Conservation (phyloP, 2,888 invertebrate genomes). For the Diarsia brunnea region DNA sequence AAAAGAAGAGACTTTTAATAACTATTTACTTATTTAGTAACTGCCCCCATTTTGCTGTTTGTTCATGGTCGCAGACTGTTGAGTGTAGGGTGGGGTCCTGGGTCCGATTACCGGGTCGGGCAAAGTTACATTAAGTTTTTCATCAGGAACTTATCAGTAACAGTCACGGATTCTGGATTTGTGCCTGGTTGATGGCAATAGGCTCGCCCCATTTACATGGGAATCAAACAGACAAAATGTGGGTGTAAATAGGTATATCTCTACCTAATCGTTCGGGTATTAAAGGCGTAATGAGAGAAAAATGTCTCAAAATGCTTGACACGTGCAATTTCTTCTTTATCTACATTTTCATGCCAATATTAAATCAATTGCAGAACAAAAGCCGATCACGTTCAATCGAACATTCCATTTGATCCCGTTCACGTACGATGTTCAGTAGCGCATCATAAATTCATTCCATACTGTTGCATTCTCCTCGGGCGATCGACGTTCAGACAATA, state of each 20-base stretch:
- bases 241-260: neutral
- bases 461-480: constrained; percentile 15
- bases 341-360: neutral
- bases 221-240: neutral
- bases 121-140: no score
- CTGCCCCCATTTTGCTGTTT: no score
- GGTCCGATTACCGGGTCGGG: no score
- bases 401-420: neutral
- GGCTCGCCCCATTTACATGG: neutral
- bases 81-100: no score
- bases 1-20: no score
- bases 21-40: no score
- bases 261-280: neutral
- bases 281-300: neutral
- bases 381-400: neutral
- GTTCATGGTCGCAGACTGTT: no score
- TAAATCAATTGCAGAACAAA: constrained; percentile 7
- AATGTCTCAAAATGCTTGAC: neutral
- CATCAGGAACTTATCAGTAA: neutral
- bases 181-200: neutral
- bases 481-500: neutral
- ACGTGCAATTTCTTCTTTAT: neutral
- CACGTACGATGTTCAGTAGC: neutral
- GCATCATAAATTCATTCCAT: constrained; percentile 34
- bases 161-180: neutral